Evolutionary conservation across 2,888 invertebrate species (phyloP).

Genomic region (Hydropsyche betteni): DNA sequence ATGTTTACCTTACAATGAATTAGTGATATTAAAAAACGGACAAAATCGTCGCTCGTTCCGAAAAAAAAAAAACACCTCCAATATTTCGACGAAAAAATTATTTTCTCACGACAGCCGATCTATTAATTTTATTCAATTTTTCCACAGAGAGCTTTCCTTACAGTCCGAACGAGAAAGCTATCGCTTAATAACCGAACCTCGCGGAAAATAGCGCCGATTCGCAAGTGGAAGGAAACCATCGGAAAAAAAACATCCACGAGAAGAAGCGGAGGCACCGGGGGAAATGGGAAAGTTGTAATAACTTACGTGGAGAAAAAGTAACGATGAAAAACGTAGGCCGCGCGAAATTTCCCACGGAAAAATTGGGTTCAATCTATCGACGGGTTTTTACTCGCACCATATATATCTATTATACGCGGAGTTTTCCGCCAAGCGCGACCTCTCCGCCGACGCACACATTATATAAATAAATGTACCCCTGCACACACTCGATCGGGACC

Average conservation of each 20-base stretch:
- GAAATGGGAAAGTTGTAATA: constrained; percentile 50
- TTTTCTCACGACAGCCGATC: too few species aligned
- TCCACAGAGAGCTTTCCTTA: background rate
- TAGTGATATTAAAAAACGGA: too few species aligned
- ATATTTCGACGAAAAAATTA: too few species aligned
- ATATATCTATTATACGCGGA: constrained; percentile 30
- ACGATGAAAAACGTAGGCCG: constrained; percentile 32
- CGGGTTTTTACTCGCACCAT: constrained; percentile 34
- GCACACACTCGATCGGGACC: constrained; percentile 5
- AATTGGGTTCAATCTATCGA: constrained; percentile 42
- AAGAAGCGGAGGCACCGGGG: constrained; percentile 24
- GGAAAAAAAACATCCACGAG: background rate
- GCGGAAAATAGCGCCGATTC: constrained; percentile 28
- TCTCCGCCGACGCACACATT: too few species aligned
- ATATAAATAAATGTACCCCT: too few species aligned
- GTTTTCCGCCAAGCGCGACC: constrained; percentile 1
- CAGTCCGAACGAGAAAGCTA: constrained; percentile 12
- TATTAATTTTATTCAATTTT: too few species aligned
- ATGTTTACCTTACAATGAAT: too few species aligned
- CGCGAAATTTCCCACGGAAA: constrained; percentile 37
- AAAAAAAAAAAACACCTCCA: too few species aligned
- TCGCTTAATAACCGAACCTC: constrained; percentile 37
- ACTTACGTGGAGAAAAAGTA: constrained; percentile 38
- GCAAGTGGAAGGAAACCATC: background rate
- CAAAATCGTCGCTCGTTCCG: too few species aligned